Evolutionary conservation across 2,888 invertebrate species (phyloP), one percentile per base, ranked within the genome.

Genomic region (Pseudanteris insignis): DNA sequence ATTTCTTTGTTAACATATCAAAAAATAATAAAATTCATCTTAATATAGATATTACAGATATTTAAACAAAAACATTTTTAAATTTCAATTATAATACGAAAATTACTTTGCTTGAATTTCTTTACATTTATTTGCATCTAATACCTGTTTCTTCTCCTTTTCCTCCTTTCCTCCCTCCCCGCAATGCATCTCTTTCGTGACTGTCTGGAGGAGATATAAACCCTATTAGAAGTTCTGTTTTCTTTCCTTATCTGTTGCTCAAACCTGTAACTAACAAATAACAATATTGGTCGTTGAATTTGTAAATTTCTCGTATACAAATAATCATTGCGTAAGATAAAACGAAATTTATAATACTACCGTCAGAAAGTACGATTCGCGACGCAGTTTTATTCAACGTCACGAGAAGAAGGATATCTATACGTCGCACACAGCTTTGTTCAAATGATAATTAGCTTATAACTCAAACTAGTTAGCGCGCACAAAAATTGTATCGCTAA

Each of bases 141-240:
- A 3, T 18, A 18, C 6, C 18, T 6, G 18, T 32, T 30, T 9
- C 13, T 60, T 61, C 25, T 40, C 51, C 38, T 34, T 32, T 62
- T 55, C 63, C 46, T 30, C 60, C 36, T 48, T 50, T 61, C 53
- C 34, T 26, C 33, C 26, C 47, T 58, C 61, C 54, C 43, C 44
- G 62, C 53, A 71, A 33, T 68, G 60, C 70, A 70, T 71, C 73
- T 77, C 79, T 79, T 79, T 79, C 78, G 74, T 78, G 79, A 79
- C 77, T 74, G 77, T 73, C 74, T 79, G 79, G 79, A 79, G 79
- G 79, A 79, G 77, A 73, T 70, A 68, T 64, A 63, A 68, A 70
- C 68, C 70, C 67, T 64, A 36, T 66, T 58, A 68, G 71, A 73
- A 68, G 68, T 62, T 66, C 57, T 61, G 5, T 58, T 61, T 69